Evolutionary conservation across 92 coral and sea anemone genomes (phyloP), one percentile per base, ranked within the genome.

Genomic region (Desmophyllum pertusum): DNA sequence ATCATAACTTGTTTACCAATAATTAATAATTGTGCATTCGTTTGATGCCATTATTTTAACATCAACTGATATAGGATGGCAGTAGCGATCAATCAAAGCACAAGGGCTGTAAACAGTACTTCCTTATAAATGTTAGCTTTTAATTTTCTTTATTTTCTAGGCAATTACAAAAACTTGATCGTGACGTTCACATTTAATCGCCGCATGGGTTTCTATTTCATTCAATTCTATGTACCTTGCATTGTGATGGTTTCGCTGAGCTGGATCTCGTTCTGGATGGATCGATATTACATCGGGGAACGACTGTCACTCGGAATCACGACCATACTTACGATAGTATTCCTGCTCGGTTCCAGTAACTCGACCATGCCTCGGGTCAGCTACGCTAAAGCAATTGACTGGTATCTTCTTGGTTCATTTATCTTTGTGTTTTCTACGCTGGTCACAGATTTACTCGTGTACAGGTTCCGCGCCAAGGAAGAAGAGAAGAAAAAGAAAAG

Each of bases 361-460:
- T 86, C 99, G 69, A 90, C 99, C 65, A 94, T 96, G 98, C 99
- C 99, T 53, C 96, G 99, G 31, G 99, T 96, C 78, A 94, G 98
- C 80, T 96, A 96, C 85, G 99, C 99, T 51, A 96, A 96, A 80
- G 99, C 99, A 5, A 94, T 96, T 40, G 99, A 96, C 90, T 96
- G 97, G 99, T 96, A 96, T 77, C 97, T 96, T 23, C 90, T 96
- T 73, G 91, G 91, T 21, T 92, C 98, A 13, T 94, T 96, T 76
- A 91, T 96, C 88, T 96, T 96, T 80, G 99, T 96, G 84, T 96
- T 96, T 65, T 90, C 95, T 36, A 94, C 99, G 35, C 93, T 96
- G 50, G 93, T 96, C 50, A 91, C 91, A 38, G 95, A 93, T 78
- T 88, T 96, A 55, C 86, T 95, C 7, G 89, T 96, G 19, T 96